These are phyloP conservation scores for Martes martes DNA, from an alignment of 2,113 vertebrate species.

Conservation along the genomic window DNA sequence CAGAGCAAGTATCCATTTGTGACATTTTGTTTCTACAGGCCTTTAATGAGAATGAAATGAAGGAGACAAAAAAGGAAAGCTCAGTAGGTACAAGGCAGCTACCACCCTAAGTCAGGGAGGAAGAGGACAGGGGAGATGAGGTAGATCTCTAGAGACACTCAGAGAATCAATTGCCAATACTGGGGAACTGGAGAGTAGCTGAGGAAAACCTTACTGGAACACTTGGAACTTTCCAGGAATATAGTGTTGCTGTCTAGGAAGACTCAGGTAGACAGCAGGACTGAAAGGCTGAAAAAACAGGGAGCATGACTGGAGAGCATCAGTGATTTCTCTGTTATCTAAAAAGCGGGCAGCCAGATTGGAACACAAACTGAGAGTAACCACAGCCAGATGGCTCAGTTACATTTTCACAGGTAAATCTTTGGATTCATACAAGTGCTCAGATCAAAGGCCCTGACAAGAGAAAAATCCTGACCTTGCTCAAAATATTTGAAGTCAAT, in stretches of 20 bases:
- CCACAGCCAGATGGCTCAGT: neutral
- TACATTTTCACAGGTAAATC: neutral
- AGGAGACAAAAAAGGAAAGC: neutral
- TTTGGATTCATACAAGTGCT: neutral
- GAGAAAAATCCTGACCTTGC: neutral
- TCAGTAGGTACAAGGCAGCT: neutral
- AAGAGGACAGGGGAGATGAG: neutral
- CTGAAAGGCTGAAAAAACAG: neutral
- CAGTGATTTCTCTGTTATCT: neutral
- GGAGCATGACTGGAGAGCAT: neutral
- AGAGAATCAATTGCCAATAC: neutral
- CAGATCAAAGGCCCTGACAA: neutral
- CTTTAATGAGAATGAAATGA: neutral
- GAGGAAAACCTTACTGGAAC: no score
- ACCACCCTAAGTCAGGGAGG: neutral
- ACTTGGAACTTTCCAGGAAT: neutral
- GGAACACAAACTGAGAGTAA: neutral
- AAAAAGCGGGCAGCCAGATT: neutral
- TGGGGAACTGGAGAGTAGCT: neutral
- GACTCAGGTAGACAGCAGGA: neutral
- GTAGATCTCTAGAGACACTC: neutral
- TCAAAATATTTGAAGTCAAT: neutral
- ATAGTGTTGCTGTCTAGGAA: neutral
- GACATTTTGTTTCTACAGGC: neutral
- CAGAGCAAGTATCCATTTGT: neutral